A percentile compares a stretch with the other conserved stretches of the same genome.
Conservation (phyloP, 37 sponge, comb jelly and placozoan genomes). For the Oopsacas minuta region DNA sequence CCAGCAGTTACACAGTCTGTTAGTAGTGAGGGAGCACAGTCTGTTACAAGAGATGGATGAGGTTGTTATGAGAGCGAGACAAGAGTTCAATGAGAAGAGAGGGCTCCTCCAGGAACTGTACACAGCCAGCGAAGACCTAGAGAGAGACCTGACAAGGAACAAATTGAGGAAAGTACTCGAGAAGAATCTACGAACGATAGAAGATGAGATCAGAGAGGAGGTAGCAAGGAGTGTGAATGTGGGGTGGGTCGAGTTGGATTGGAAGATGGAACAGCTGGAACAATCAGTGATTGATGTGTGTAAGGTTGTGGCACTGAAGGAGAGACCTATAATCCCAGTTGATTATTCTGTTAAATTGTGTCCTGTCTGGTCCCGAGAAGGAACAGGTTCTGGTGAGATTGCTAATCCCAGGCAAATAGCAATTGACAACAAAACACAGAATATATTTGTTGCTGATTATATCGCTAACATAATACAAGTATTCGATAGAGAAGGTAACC, state of each 20-base stretch:
- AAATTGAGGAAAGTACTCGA: not conserved
- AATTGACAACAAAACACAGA: not conserved
- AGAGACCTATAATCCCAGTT: not conserved
- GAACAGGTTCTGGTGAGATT: not conserved
- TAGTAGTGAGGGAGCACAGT: not conserved
- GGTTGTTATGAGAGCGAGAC: not conserved
- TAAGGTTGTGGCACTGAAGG: not conserved
- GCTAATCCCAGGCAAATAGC: not conserved
- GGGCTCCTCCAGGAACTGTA: not conserved
- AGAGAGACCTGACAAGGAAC: constrained; percentile 14
- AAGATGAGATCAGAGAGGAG: not conserved
- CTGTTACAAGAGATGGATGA: not conserved
- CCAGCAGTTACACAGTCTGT: not conserved
- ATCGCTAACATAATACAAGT: not conserved
- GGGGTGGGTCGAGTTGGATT: constrained; percentile 2
- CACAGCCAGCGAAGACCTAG: constrained; percentile 17
- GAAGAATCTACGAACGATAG: not conserved
- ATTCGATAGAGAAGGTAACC: not conserved
- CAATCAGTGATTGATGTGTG: not conserved
- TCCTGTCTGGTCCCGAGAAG: constrained; percentile 8
- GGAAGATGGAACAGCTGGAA: not conserved
- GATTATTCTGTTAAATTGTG: not conserved
- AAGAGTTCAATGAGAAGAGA: not conserved
- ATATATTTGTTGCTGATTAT: constrained; percentile 1
- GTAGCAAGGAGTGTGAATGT: not conserved